Conservation (phyloP, 2,113 vertebrate genomes). For the Hippopotamus amphibius region DNA sequence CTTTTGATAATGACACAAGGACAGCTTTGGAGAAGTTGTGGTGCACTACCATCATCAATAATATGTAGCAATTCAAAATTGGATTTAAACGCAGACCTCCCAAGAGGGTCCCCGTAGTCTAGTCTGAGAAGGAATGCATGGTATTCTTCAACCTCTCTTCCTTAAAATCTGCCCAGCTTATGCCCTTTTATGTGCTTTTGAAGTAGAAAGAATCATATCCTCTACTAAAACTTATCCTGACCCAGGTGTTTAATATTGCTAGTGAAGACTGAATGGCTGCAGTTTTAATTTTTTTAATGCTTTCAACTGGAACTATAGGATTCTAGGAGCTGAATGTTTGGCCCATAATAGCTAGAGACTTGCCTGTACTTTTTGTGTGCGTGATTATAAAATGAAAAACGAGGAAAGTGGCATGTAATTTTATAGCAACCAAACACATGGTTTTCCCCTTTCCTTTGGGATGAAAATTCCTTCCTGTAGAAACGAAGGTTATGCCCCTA, state of each 20-base stretch:
- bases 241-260: slow-evolving; percentile 22
- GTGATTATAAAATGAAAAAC: slow-evolving; percentile 29
- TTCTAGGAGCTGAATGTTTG: background rate
- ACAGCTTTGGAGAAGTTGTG: background rate
- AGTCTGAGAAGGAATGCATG: background rate
- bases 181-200: slow-evolving; percentile 59
- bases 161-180: slow-evolving; percentile 50
- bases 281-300: background rate
- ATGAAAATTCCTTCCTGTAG: slow-evolving; percentile 86
- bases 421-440: slow-evolving; percentile 83
- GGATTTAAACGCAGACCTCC: slow-evolving; percentile 59
- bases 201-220: background rate
- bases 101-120: slow-evolving; percentile 41
- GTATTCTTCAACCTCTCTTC: slow-evolving; percentile 48
- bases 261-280: background rate
- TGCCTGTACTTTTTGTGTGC: background rate
- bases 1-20: slow-evolving; percentile 13
- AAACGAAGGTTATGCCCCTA: slow-evolving; percentile 86
- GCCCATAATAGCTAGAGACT: background rate
- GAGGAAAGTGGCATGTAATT: slow-evolving; percentile 80
- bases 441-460: slow-evolving; percentile 84
- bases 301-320: background rate
- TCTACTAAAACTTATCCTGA: slow-evolving; percentile 13
- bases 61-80: background rate
- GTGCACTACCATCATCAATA: background rate